Evolutionary conservation across 2,113 vertebrate species (phyloP), one percentile per base, ranked within the genome.

Genomic region (Xyrauchen texanus): DNA sequence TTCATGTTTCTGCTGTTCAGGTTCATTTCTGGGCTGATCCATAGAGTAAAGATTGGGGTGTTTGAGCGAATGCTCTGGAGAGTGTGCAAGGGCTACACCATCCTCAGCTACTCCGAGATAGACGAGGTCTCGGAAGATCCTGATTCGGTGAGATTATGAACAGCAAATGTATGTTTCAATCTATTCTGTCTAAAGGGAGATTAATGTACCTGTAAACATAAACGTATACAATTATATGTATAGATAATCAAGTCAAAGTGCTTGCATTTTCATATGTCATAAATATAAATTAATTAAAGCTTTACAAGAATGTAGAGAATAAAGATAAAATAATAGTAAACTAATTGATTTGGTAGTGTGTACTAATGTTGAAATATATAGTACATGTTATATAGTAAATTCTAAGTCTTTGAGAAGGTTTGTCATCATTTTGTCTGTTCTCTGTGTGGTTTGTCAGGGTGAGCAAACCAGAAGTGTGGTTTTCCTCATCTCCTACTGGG

Each of bases 21-120:
- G 0, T 98, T 99, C 80, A 85, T 98, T 64, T 97, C 96, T 21
- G 98, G 98, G 2, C 92, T 99, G 51, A 95, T 99, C 88, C 92
- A 95, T 77, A 91, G 94, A 79, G 86, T 89, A 60, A 99, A 95
- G 88, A 92, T 97, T 0, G 94, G 97, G 85, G 95, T 96, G 0
- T 99, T 99, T 89, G 96, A 99, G 81, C 95, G 94, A 76, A 99
- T 98, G 96, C 88, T 99, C 46, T 99, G 97, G 97, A 90, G 97
- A 78, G 96, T 92, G 4, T 99, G 98, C 85, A 98, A 96, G 91
- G 97, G 97, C 15, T 98, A 95, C 80, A 98, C 96, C 46, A 97
- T 99, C 15, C 92, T 99, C 74, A 98, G 95, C 0, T 96, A 95
- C 0, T 93, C 94, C 0, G 97, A 98, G 79, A 77, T 99, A 9